Base-by-base conservation (phyloP, 2,888 invertebrate species). In the Amphipyra tragopoginis region DNA sequence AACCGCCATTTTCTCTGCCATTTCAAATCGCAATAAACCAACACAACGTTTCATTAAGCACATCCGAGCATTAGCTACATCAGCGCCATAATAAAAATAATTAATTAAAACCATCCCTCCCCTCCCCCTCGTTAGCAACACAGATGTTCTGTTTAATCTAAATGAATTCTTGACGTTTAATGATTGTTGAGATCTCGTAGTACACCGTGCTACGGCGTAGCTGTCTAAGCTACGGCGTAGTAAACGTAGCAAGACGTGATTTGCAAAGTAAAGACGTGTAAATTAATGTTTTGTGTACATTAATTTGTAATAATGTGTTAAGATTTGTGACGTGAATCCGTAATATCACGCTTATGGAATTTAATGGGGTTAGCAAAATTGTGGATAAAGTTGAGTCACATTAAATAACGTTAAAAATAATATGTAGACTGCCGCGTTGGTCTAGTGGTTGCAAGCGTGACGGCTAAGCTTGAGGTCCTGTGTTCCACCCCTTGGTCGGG, bases 101-200 rank as follows among this genome's bases (percentile, higher is more conserved):
- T 75, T 75, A 72, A 76, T 75, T 70, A 70, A 75, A 59, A 13
- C 34, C 21, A 4, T 10, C 15, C n/a, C 9, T 4, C 11, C 38
- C 54, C 40, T 15, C 26, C n/a, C 44, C 38, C 52, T 67, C 69
- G 55, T 75, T 70, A 67, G 68, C 49, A 45, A 65, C 76, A 73
- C 73, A 74, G 72, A 78, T 74, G 76, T 71, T 75, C 71, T 54
- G 47, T 64, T 68, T 60, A 66, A 65, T 72, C 53, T 68, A 61
- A 73, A 71, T 61, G 45, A 66, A 68, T 63, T 68, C 66, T 61
- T 69, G 62, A 49, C 65, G 54, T 65, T 64, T 66, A 69, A 72
- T 64, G 53, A 70, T 70, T 62, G 29, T 29, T 29, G 45, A 15
- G 10, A 8, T 9, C 15, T 15, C 42, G 42, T 42, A 15, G 42